phyloP scores from a whole-genome alignment of 2,797 vertebrate genomes.

The Manis pentadactyla region DNA sequence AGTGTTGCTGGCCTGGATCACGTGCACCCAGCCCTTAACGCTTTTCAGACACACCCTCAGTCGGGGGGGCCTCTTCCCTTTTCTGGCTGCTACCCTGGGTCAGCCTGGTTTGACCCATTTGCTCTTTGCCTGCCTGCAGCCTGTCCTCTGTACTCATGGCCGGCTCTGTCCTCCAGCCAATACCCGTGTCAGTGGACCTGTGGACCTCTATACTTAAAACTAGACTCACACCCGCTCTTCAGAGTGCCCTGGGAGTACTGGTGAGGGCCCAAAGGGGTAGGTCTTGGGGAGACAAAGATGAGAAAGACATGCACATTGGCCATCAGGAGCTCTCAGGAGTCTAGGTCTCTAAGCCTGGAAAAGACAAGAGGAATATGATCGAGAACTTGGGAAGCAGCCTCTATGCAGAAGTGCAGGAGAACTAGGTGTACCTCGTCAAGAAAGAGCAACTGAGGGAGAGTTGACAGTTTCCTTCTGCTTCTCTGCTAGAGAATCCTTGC shows the following conservation, averaged over 20 bases:
- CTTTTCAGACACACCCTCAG: background rate
- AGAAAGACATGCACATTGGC: background rate
- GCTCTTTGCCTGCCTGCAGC: background rate
- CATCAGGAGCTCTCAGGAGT: background rate
- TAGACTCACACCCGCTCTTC: background rate
- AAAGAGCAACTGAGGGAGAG: background rate
- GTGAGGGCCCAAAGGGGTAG: background rate
- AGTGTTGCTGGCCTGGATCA: background rate
- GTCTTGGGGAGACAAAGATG: background rate
- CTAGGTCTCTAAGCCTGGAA: background rate
- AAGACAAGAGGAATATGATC: background rate
- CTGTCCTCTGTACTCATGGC: background rate
- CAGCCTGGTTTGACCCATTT: background rate
- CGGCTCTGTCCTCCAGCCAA: background rate
- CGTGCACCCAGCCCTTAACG: background rate
- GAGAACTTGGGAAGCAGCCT: background rate
- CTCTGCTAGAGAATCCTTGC: background rate
- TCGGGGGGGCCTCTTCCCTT: background rate
- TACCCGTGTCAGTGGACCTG: too few relatives aligned
- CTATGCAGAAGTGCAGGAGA: background rate
- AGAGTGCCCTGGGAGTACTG: background rate
- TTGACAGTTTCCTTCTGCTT: background rate
- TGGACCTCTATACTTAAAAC: background rate
- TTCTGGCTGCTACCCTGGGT: background rate
- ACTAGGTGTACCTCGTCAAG: background rate